phyloP scores from a whole-genome alignment of 2,113 vertebrate genomes.

The Mobula birostris region DNA sequence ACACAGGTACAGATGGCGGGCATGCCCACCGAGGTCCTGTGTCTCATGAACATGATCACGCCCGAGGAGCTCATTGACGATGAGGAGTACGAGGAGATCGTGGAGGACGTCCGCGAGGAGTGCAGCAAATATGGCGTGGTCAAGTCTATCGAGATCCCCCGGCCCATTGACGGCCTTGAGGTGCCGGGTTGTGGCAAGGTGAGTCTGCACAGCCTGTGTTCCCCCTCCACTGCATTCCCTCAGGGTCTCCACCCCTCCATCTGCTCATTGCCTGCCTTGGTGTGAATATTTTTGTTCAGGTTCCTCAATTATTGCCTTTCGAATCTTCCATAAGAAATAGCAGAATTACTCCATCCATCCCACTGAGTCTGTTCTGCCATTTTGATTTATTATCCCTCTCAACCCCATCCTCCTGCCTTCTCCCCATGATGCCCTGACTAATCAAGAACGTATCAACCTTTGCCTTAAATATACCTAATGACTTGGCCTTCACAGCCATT shows the following conservation, averaged over 20 bases:
- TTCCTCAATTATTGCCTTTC: not conserved
- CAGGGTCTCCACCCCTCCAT: not conserved
- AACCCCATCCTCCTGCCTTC: too few species aligned
- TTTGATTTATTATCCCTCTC: too few species aligned
- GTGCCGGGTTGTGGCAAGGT: conserved; percentile 87
- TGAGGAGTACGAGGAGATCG: conserved; percentile 85
- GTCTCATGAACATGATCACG: conserved; percentile 92
- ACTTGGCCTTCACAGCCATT: too few species aligned
- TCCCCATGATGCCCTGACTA: too few species aligned
- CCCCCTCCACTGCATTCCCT: not conserved
- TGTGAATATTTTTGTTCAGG: too few species aligned
- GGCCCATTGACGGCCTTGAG: conserved; percentile 84
- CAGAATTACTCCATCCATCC: not conserved
- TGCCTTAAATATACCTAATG: too few species aligned
- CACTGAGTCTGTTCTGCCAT: not conserved
- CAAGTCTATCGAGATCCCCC: conserved; percentile 86
- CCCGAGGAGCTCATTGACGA: conserved; percentile 83
- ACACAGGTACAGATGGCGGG: conserved; percentile 85
- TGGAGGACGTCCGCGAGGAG: conserved; percentile 81
- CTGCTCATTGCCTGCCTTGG: not conserved
- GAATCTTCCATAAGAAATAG: too few species aligned
- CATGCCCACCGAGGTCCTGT: conserved; percentile 81
- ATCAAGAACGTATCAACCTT: too few species aligned
- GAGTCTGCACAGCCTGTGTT: not conserved
- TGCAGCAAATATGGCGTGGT: conserved; percentile 87